These are phyloP conservation scores for Agrochola litura DNA, from an alignment of 2,888 invertebrate genomes.

Conservation along the genomic window DNA sequence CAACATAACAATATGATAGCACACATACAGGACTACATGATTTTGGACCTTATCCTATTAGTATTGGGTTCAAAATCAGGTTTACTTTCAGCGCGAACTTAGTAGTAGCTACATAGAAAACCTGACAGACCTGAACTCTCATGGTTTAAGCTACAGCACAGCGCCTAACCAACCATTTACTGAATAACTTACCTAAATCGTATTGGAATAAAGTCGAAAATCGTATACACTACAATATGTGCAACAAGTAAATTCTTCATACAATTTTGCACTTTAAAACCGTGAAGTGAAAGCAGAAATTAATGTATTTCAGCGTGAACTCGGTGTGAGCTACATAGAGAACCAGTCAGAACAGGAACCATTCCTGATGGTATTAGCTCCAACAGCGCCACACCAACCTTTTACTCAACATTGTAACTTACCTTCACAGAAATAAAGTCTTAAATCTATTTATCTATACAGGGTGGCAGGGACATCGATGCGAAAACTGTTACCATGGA, in stretches of 20 bases:
- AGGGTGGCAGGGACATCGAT: no score
- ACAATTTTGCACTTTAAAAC: background rate
- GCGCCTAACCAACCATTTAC: background rate
- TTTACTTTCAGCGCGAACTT: background rate
- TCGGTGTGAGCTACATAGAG: conserved; percentile 82
- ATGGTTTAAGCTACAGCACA: background rate
- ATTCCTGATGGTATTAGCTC: conserved; percentile 96
- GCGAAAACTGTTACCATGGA: no score
- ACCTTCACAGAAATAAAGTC: background rate
- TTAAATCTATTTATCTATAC: no score
- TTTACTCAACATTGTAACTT: conserved; percentile 90
- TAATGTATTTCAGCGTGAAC: conserved; percentile 75
- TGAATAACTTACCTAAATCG: background rate
- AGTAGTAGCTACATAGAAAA: background rate
- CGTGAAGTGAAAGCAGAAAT: background rate
- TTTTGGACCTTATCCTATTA: background rate
- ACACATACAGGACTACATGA: no score
- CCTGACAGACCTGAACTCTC: no score
- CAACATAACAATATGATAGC: no score
- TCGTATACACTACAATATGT: background rate
- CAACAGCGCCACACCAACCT: conserved; percentile 97
- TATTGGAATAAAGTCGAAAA: background rate
- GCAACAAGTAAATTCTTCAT: background rate
- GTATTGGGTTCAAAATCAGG: background rate
- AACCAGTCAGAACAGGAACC: conserved; percentile 86